Evolutionary conservation across 2,113 vertebrate species (phyloP).

Genomic region (Chionodraco myersi): DNA sequence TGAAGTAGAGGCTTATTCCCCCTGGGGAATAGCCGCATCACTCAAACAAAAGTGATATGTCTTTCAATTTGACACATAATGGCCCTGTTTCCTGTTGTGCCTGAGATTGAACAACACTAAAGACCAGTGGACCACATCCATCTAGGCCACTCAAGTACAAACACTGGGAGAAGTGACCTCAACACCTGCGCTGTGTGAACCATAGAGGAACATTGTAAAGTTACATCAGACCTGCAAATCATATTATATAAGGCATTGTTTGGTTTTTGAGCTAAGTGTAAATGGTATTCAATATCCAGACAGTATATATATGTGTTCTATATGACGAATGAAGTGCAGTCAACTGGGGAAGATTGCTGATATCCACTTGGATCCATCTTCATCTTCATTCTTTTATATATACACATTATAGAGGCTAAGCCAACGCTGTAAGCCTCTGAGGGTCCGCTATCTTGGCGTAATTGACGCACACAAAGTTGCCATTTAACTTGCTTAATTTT

Average conservation of each 20-base stretch:
- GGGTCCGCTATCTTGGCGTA: too few relatives aligned
- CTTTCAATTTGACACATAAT: slow-evolving; percentile 80
- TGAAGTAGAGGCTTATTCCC: slow-evolving; percentile 81
- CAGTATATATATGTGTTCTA: slow-evolving; percentile 5
- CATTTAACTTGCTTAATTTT: too few relatives aligned
- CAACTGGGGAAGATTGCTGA: slow-evolving; percentile 31
- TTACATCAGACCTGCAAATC: background rate
- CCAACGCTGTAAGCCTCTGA: too few relatives aligned
- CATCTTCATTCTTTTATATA: too few relatives aligned
- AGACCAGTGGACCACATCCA: slow-evolving; percentile 68
- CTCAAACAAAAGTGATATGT: slow-evolving; percentile 78
- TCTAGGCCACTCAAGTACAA: slow-evolving; percentile 62
- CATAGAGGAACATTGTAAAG: slow-evolving; percentile 20
- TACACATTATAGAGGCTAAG: too few relatives aligned
- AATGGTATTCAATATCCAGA: background rate
- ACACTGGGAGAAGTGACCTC: slow-evolving; percentile 62
- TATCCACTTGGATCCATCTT: too few relatives aligned
- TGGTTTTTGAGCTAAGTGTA: slow-evolving; percentile 5
- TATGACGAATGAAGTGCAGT: slow-evolving; percentile 12
- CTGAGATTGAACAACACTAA: slow-evolving; percentile 79
- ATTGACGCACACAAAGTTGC: too few relatives aligned
- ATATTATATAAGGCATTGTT: background rate
- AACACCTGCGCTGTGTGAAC: slow-evolving; percentile 37
- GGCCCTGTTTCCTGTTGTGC: slow-evolving; percentile 77
- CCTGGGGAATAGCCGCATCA: slow-evolving; percentile 79